Base-by-base conservation (phyloP, 2,113 vertebrate species). In the Oncorhynchus kisutch region DNA sequence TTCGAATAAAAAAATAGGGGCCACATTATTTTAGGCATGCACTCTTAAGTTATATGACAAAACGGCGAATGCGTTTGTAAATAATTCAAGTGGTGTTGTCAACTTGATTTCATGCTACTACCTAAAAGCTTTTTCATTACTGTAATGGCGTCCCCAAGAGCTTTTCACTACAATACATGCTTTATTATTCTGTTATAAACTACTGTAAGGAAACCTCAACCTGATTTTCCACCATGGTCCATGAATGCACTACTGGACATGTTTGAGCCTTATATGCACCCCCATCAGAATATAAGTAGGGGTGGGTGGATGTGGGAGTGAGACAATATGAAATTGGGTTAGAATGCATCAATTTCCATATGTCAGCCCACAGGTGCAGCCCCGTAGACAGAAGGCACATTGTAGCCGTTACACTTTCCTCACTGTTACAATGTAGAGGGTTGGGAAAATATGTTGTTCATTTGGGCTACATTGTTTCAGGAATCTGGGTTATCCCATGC, bases 321-420 rank as follows among this genome's bases (percentile, higher is more conserved):
- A 83, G 77, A 87, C 85, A 86, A 85, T 85, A 51, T 80, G 72
- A 84, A 82, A 65, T 70, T 75, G 75, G 73, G 48, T 11, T 86
- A 84, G 84, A 86, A 87, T 89, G 87, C 79, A 75, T 85, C 74
- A 45, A 85, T 87, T 85, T 86, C 87, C 88, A 90, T 87, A 82
- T 72, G 81, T 79, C 79, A 69, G 74, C 90, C 89, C 88, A 90
- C 90, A 81, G 72, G 77, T 67, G 49, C 72, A 34, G 69, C 72
- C 64, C 68, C 20, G 3, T 49, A 78, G 74, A 90, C 87, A 92
- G 81, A 89, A 72, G 84, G 70, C 65, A 82, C 82, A 86, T 87
- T 91, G 87, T 91, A 11, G 51, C 62, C 27, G 20, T 74, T 75
- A 73, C 73, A 66, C 27, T 69, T 79, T 70, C 67, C 80, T 78